phyloP scores from a whole-genome alignment of 1,140 invertebrate species.

The Musca domestica region DNA sequence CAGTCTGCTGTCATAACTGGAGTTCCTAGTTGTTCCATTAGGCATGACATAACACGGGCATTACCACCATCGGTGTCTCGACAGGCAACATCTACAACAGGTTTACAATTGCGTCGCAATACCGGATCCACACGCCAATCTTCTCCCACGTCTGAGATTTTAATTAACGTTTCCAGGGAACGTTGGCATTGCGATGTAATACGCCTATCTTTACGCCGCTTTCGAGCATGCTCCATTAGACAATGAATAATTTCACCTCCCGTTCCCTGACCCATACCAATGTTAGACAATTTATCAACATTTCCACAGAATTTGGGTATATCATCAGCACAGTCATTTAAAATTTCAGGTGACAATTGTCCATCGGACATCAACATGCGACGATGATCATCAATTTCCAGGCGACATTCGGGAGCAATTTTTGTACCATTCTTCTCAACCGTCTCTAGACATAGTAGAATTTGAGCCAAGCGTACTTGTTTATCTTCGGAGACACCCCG shows the following conservation, averaged over 20 bases:
- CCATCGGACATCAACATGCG: conserved; percentile 91
- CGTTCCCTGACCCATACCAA: conserved; percentile 49
- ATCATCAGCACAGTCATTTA: conserved; percentile 83
- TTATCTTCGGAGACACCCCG: conserved; percentile 76
- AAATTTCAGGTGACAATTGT: conserved; percentile 86
- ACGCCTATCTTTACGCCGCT: conserved; percentile 60
- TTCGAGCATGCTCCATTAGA: conserved; percentile 86
- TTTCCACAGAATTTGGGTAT: conserved; percentile 72
- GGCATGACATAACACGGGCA: conserved; percentile 84
- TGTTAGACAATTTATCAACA: conserved; percentile 60
- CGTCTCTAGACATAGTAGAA: conserved; percentile 90
- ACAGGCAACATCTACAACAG: conserved; percentile 74
- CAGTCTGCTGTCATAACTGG: conserved; percentile 84
- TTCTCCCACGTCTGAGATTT: conserved; percentile 79
- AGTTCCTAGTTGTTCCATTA: conserved; percentile 88
- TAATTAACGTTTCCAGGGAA: conserved; percentile 73
- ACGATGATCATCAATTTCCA: conserved; percentile 87
- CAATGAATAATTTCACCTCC: conserved; percentile 90
- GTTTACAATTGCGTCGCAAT: conserved; percentile 78
- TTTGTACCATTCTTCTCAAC: conserved; percentile 74
- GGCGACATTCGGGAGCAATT: conserved; percentile 72
- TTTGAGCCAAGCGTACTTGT: conserved; percentile 82
- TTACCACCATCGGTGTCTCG: conserved; percentile 66
- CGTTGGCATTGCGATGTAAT: conserved; percentile 69
- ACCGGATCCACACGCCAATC: conserved; percentile 92